Evolutionary conservation across 2,113 vertebrate genomes (phyloP).

Genomic region (Poeciliopsis retropinna): DNA sequence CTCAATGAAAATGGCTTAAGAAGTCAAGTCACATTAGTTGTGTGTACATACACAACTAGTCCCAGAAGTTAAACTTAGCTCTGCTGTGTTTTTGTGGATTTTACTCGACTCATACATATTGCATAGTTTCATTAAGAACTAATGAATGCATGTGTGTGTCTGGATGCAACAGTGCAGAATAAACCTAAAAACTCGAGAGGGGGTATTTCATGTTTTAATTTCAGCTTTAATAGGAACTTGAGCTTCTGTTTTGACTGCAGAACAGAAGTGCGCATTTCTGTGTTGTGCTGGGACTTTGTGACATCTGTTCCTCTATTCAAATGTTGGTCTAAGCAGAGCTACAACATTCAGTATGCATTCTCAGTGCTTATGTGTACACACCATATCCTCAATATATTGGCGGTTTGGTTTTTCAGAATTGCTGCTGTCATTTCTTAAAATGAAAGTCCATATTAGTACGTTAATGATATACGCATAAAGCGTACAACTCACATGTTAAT

Average conservation of each 20-base stretch:
- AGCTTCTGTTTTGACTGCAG: slow-evolving; percentile 1
- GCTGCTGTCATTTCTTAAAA: neutral
- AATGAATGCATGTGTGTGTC: too few species aligned
- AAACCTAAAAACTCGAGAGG: neutral
- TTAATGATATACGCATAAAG: too few species aligned
- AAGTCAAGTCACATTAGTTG: too few species aligned
- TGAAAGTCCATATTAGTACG: neutral
- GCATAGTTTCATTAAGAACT: neutral
- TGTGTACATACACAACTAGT: neutral
- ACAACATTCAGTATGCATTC: neutral
- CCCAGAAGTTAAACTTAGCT: neutral
- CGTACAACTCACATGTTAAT: neutral
- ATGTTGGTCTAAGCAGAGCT: neutral
- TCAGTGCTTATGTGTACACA: neutral
- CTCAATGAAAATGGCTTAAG: neutral
- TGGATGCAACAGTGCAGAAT: neutral
- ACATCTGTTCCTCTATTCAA: neutral
- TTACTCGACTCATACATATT: neutral
- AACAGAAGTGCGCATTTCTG: slow-evolving; percentile 24
- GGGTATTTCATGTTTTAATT: neutral
- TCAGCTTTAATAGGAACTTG: slow-evolving; percentile 30
- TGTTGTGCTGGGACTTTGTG: neutral
- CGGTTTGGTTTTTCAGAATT: neutral
- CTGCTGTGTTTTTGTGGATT: neutral
- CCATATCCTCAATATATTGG: neutral